Evolutionary conservation across 2,888 invertebrate genomes (phyloP).

Genomic region (Strigamia maritima): DNA sequence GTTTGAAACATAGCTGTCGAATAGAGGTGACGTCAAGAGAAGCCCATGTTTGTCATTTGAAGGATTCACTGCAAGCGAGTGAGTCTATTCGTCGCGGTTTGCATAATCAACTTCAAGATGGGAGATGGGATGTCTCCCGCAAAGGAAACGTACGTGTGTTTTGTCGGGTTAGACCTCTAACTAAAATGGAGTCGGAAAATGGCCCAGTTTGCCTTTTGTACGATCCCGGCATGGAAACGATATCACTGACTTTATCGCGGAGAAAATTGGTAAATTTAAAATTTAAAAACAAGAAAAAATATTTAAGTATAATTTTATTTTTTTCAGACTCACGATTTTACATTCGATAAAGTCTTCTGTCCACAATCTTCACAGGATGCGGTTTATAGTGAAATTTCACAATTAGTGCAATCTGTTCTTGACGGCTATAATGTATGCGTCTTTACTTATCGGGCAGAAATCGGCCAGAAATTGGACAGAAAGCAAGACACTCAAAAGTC

Average conservation of each 20-base stretch:
- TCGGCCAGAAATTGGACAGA: too few species aligned
- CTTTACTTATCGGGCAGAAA: conserved; percentile 52
- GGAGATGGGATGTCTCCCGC: too few species aligned
- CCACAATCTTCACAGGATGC: conserved; percentile 68
- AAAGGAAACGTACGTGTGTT: conserved; percentile 57
- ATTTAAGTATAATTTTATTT: not conserved
- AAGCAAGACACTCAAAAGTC: conserved; percentile 52
- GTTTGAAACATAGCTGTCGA: too few species aligned
- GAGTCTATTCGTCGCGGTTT: not conserved
- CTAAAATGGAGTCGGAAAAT: conserved; percentile 50
- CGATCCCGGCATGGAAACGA: conserved; percentile 47
- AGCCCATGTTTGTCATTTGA: too few species aligned
- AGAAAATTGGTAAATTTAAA: not conserved
- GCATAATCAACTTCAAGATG: not conserved
- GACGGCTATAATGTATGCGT: conserved; percentile 62
- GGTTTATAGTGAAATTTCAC: conserved; percentile 78
- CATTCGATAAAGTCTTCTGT: conserved; percentile 79
- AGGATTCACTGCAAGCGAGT: not conserved
- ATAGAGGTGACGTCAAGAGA: too few species aligned
- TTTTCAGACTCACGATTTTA: conserved; percentile 56
- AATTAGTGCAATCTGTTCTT: conserved; percentile 76
- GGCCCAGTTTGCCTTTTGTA: conserved; percentile 50
- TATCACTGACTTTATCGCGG: conserved; percentile 44
- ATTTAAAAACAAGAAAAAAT: too few species aligned
- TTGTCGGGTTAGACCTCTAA: conserved; percentile 54